Base-by-base conservation (phyloP, 2,797 vertebrate species). In the Enoplosus armatus region DNA sequence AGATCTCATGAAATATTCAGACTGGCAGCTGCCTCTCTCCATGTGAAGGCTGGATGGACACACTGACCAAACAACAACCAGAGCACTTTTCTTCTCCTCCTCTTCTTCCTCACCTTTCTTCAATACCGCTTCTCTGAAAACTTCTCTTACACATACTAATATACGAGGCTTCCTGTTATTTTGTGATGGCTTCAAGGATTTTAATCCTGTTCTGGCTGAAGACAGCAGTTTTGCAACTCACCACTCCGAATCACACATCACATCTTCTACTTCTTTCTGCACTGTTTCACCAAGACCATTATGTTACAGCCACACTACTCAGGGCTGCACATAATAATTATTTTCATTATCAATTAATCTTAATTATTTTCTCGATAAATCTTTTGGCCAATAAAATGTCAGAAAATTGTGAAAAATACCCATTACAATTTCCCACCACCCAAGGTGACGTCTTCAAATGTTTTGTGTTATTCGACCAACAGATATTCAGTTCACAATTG, bases 1-100 rank as follows among this genome's bases (percentile, higher is more conserved):
- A 67, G 72, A 79, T 90, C 95, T 95, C 93, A 96, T 96, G 94
- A 96, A 96, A 95, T 95, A 96, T 96, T 96, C 95, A 96, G 89
- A 94, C 90, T 94, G 94, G 95, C 95, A 96, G 95, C 95, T 96
- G 96, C 93, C 93, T 94, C 93, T 93, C 93, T 93, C 94, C 94
- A 89, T 93, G 90, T 95, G 94, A 92, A 85, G 65, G 77, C 89
- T 88, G 88, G 84, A 89, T 71, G 86, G 92, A 88, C 90, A 91
- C 89, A 87, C 86, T 85, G 90, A 91, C 90, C 90, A 93, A 89
- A 93, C 87, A 92, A 90, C 85, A 87, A 87, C 75, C 77, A 67
- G 79, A 79, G 72, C 75, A 80, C 66, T 72, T 37, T 68, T 27
- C 71, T 77, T n/a, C 60, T 63, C 56, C 41, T 62, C 61, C 79